These are phyloP conservation scores for Zygaena filipendulae DNA, from an alignment of 2,888 invertebrate species.

Conservation along the genomic window DNA sequence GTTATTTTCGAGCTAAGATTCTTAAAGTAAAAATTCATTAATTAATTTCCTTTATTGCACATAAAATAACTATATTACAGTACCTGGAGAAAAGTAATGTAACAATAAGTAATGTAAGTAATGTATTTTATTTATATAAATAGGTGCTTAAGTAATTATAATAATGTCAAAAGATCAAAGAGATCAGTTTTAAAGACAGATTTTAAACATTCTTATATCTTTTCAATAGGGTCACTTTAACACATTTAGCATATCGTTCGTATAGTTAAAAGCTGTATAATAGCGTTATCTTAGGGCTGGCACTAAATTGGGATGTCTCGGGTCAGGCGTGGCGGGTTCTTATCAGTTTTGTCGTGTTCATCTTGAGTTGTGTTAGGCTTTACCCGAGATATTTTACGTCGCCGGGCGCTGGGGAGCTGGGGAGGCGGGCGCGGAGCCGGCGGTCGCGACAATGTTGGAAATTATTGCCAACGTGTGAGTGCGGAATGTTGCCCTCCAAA, in stretches of 20 bases:
- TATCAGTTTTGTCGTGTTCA: slow-evolving; percentile 67
- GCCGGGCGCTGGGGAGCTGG: slow-evolving; percentile 39
- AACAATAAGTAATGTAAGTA: too few relatives aligned
- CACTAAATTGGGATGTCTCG: slow-evolving; percentile 68
- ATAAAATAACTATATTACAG: too few relatives aligned
- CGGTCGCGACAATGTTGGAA: slow-evolving; percentile 50
- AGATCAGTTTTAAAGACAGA: too few relatives aligned
- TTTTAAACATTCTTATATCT: slow-evolving; percentile 28
- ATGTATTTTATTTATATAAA: too few relatives aligned
- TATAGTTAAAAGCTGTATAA: slow-evolving; percentile 69
- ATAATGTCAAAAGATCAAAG: too few relatives aligned
- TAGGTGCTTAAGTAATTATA: too few relatives aligned
- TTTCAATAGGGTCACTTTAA: slow-evolving; percentile 51
- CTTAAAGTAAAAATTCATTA: too few relatives aligned
- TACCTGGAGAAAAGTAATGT: too few relatives aligned
- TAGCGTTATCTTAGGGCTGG: slow-evolving; percentile 62
- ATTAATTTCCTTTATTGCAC: too few relatives aligned
- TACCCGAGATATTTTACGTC: slow-evolving; percentile 60
- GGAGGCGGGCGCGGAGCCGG: too few relatives aligned
- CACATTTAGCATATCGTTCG: slow-evolving; percentile 62
- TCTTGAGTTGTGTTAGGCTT: slow-evolving; percentile 69
- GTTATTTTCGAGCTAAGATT: too few relatives aligned
- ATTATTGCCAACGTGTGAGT: slow-evolving; percentile 37
- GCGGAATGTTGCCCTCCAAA: slow-evolving; percentile 21
- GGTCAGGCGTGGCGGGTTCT: slow-evolving; percentile 46